Base-by-base conservation (phyloP, 2,797 vertebrate species). In the Danio choprae region DNA sequence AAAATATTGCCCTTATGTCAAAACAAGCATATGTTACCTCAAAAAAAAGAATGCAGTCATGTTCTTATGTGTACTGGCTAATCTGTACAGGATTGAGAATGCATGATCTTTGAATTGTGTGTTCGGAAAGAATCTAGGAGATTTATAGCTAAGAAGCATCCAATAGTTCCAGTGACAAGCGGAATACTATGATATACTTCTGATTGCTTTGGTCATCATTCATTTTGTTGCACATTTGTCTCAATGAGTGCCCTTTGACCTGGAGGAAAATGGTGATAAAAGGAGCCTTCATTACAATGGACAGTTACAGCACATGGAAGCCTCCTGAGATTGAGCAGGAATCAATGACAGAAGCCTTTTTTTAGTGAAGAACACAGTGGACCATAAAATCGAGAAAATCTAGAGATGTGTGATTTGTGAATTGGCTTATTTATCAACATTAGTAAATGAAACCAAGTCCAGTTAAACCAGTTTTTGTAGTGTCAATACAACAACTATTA, bases 161-260 rank as follows among this genome's bases (percentile, higher is more conserved):
- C 56, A 69, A 59, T 65, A 9, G 36, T 67, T 40, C 5, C 22
- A n/a, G 29, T 36, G 43, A n/a, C 41, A 6, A 9, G n/a, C 10
- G 58, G 58, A 38, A 43, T 15, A 9, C 41, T 75, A 44, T 76
- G 84, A 89, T 81, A 83, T 72, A 80, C 74, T 86, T 89, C 82
- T 81, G 80, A 81, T 86, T 70, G 64, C 81, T 80, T 77, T 81
- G 85, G 89, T 90, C 87, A 90, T 92, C 89, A 88, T 87, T 90
- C 88, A 64, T 48, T 78, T 87, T 88, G 84, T 87, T 87, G 86
- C 83, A 87, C 88, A 92, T 94, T 93, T 91, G 91, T 93, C 90
- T 92, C 90, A 88, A 92, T 92, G 87, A 81, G 77, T 93, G 88
- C 92, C 91, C 91, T 94, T 91, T 94, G 90, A 93, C 92, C 93